phyloP scores from a whole-genome alignment of 2,888 invertebrate genomes.

The Lasius fuliginosus region DNA sequence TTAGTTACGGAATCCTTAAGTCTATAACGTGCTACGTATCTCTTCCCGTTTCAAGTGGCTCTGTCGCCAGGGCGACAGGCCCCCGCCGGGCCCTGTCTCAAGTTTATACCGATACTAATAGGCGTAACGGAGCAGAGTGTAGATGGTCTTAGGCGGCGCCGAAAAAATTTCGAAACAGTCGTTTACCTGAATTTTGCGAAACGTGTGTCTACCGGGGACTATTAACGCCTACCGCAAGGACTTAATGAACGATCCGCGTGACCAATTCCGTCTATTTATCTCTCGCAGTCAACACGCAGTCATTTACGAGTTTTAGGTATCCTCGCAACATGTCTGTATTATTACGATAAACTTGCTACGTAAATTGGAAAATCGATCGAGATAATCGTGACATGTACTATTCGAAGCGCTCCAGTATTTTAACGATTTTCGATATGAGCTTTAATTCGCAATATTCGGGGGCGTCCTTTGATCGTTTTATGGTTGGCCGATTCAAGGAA shows the following conservation, averaged over 20 bases:
- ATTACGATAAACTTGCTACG: not conserved
- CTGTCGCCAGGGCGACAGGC: not conserved
- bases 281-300: not conserved
- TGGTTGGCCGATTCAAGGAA: not conserved
- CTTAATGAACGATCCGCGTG: not conserved
- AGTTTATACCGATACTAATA: conserved; percentile 4
- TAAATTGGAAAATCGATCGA: not conserved
- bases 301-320: not conserved
- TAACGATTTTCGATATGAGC: not conserved
- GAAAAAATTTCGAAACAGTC: not conserved
- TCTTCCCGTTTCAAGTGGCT: conserved; percentile 26
- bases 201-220: not conserved
- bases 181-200: not conserved
- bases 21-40: not conserved
- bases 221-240: conserved; percentile 1
- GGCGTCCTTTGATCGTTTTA: conserved; percentile 28
- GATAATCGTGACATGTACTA: not conserved
- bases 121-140: not conserved
- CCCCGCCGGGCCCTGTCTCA: not conserved
- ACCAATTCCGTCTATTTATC: not conserved
- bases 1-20: conserved; percentile 5
- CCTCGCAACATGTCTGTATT: not conserved
- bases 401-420: not conserved
- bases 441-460: conserved; percentile 15
- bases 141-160: not conserved